Conservation (phyloP, 2,113 vertebrate genomes). For the Pangasianodon gigas region DNA sequence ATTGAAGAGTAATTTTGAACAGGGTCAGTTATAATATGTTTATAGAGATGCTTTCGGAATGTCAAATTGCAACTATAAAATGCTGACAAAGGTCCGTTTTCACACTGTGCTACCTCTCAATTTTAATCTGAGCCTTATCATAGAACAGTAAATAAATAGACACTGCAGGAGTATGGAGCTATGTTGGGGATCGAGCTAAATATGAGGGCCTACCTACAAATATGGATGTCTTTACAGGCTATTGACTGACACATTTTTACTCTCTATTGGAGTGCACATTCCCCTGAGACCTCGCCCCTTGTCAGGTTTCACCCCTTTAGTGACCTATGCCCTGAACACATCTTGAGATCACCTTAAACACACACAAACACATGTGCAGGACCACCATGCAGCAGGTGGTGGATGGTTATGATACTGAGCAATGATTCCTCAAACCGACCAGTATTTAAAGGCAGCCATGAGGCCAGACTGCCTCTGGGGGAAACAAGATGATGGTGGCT, state of each 20-base stretch:
- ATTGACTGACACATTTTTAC: neutral
- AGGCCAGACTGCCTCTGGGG: constrained; percentile 15
- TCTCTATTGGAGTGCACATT: neutral
- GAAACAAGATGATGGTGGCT: constrained; percentile 28
- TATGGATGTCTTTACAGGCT: neutral
- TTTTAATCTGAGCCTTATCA: neutral
- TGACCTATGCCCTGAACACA: constrained; percentile 41
- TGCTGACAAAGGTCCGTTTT: neutral
- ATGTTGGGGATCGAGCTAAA: neutral
- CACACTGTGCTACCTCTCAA: neutral
- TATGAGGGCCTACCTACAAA: neutral
- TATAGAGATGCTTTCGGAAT: neutral
- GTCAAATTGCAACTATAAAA: neutral
- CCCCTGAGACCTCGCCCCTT: constrained; percentile 27
- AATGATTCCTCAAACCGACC: constrained; percentile 12
- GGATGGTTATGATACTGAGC: neutral
- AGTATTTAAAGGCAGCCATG: constrained; percentile 51
- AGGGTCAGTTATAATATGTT: neutral
- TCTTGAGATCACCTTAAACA: constrained; percentile 50
- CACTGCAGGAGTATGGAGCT: neutral
- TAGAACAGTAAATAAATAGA: neutral
- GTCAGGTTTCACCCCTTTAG: constrained; percentile 23
- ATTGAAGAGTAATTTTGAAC: neutral
- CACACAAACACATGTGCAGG: constrained; percentile 37
- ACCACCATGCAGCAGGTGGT: constrained; percentile 33